Base-by-base conservation (phyloP, 1,140 invertebrate species). In the Polypedilum pembai region DNA sequence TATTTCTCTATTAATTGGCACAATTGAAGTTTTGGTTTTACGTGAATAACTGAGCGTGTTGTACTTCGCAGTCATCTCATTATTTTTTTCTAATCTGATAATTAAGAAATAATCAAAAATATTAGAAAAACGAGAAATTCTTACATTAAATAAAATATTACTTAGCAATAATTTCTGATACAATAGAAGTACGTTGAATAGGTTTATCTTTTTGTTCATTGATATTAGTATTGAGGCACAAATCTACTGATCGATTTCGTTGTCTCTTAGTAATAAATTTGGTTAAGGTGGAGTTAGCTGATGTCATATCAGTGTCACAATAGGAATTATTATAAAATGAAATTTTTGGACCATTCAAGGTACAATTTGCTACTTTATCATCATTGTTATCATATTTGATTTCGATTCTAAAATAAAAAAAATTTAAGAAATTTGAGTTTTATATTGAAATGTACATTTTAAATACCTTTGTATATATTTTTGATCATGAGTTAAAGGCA, bases 1-100 rank as follows among this genome's bases (percentile, higher is more conserved):
- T 78, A 77, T 66, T 82, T 76, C 41, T 74, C 73, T 24, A 76
- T 80, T 65, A 82, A 82, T 78, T 84, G 84, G 74, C 82, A 82
- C 66, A 78, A 80, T 69, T 84, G 63, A 74, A 17, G 40, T 8
- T 63, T 56, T 56, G 8, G 21, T 69, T 65, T 21, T 15, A 17
- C 41, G 12, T 41, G 18, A 15, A 40, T 41, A 18, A 41, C 15
- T 41, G 1, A 40, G 21, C 41, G 40, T 56, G 15, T n/a, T 56
- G 45, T 56, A 56, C 15, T 56, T 56, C 3, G 45, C 45, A 15
- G 12, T 56, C 4, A n/a, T n/a, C n/a, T 56, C 45, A 15, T n/a
- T n/a, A n/a, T 56, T 56, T n/a, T n/a, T 56, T 56, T 56, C 45
- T 4, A 56, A n/a, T 12, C 45, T 56, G n/a, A 56, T n/a, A 56